A percentile compares a stretch with the other conserved stretches of the same genome.
Conservation (phyloP, 2,888 invertebrate species). For the Tachina grossa region DNA sequence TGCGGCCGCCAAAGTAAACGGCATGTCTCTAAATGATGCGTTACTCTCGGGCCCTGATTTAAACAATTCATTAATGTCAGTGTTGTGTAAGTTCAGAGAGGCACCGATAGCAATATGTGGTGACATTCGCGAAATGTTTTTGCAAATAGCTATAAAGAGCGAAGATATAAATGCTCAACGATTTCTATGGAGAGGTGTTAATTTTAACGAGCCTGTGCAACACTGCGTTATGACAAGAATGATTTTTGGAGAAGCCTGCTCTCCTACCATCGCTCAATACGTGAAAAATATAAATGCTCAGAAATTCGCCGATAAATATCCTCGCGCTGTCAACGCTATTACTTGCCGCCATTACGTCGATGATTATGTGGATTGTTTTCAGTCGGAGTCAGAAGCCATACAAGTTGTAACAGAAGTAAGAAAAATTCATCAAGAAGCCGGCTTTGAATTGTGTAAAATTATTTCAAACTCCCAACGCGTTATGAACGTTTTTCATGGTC, state of each 20-base stretch:
- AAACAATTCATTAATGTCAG: constrained; percentile 5
- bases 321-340: background rate
- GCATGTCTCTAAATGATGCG: constrained; percentile 40
- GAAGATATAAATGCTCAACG: constrained; percentile 74
- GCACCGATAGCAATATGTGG: constrained; percentile 24
- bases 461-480: background rate
- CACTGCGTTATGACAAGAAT: constrained; percentile 48
- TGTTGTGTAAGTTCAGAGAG: constrained; percentile 55
- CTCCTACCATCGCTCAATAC: constrained; percentile 58
- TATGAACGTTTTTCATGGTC: background rate
- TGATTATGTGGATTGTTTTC: constrained; percentile 55
- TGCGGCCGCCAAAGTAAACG: constrained; percentile 22
- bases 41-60: constrained; percentile 45
- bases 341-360: constrained; percentile 49
- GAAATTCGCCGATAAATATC: constrained; percentile 31
- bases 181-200: constrained; percentile 72
- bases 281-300: constrained; percentile 56
- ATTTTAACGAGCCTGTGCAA: background rate
- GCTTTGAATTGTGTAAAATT: constrained; percentile 23
- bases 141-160: constrained; percentile 35
- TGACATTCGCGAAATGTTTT: constrained; percentile 51
- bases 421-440: constrained; percentile 36
- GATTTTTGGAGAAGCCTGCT: constrained; percentile 52
- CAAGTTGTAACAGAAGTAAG: constrained; percentile 40
- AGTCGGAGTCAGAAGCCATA: constrained; percentile 40